These are phyloP conservation scores for Cotesia typhae DNA, from an alignment of 1,140 invertebrate genomes.

Conservation along the genomic window DNA sequence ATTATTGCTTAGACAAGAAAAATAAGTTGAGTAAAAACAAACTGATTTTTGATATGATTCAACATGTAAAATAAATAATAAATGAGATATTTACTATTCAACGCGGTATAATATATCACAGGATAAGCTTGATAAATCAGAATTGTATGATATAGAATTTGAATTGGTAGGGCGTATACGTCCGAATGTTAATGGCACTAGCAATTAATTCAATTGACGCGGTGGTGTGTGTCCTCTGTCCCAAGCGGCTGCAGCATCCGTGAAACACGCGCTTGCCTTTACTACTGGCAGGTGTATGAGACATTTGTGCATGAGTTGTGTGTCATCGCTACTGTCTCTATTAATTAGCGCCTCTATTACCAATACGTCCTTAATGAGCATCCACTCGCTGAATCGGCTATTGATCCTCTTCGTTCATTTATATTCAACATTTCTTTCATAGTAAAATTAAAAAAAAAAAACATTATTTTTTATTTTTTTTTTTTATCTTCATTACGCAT, in stretches of 20 bases:
- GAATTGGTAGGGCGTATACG: conserved; percentile 20
- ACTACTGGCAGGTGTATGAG: conserved; percentile 43
- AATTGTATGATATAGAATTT: conserved; percentile 6
- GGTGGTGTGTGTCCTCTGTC: conserved; percentile 41
- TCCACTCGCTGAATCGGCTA: conserved; percentile 6
- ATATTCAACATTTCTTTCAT: conserved; percentile 2
- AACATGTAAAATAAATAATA: conserved; percentile 7
- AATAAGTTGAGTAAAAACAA: too few relatives aligned
- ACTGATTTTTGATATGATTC: background rate
- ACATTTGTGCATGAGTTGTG: conserved; percentile 45
- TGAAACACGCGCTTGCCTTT: conserved; percentile 39
- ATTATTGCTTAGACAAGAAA: too few relatives aligned
- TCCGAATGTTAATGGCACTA: conserved; percentile 41
- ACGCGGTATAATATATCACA: conserved; percentile 11
- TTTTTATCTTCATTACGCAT: background rate
- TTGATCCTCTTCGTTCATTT: conserved; percentile 22
- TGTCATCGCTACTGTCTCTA: conserved; percentile 46
- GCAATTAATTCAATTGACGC: conserved; percentile 55
- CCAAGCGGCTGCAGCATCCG: conserved; percentile 30
- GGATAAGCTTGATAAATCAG: background rate
- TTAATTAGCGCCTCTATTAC: conserved; percentile 48
- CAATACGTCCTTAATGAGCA: conserved; percentile 36
- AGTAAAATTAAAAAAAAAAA: background rate
- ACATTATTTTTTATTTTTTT: background rate
- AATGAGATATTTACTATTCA: too few relatives aligned